Percentiles rank a stretch among this genome's conserved stretches.
Conservation (phyloP, 2,888 invertebrate genomes). For the Nudaria mundana region DNA sequence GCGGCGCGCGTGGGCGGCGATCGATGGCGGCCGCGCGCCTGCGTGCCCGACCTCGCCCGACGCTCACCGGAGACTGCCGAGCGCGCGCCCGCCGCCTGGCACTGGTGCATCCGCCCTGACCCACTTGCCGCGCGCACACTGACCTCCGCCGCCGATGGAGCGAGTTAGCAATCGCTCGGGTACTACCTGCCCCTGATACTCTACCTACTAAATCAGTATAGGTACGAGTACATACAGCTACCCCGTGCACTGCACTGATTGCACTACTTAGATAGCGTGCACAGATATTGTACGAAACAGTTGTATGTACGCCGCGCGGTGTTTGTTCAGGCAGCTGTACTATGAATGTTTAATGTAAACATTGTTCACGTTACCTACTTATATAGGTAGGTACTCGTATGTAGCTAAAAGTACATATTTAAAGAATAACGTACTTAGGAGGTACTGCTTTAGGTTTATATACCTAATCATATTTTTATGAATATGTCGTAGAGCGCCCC, state of each 20-base stretch:
- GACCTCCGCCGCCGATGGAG: constrained; percentile 41
- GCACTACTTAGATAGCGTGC: constrained; percentile 47
- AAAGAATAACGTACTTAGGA: too few relatives aligned
- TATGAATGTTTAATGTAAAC: constrained; percentile 30
- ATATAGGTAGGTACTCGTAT: too few relatives aligned
- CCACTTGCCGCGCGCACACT: constrained; percentile 70
- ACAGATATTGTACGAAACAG: constrained; percentile 11
- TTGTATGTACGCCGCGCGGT: constrained; percentile 7
- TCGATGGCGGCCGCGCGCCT: constrained; percentile 55
- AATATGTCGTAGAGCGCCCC: too few relatives aligned
- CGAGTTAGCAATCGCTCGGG: constrained; percentile 35
- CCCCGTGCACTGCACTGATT: constrained; percentile 46
- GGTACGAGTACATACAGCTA: constrained; percentile 5
- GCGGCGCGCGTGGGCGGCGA: constrained; percentile 65
- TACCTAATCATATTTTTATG: too few relatives aligned
- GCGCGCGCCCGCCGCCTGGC: constrained; percentile 41
- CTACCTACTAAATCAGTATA: constrained; percentile 1
- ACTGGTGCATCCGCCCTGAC: constrained; percentile 72
- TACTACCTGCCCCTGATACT: constrained; percentile 27
- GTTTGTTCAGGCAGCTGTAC: constrained; percentile 6
- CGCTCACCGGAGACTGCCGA: constrained; percentile 43
- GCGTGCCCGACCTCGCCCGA: constrained; percentile 48
- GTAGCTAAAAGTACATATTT: too few relatives aligned
- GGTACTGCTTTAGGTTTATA: too few relatives aligned
- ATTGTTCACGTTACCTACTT: too few relatives aligned